Percentiles rank a stretch among this genome's conserved stretches.
These are phyloP conservation scores for Ganaspis brasiliensis DNA, from an alignment of 2,888 invertebrate genomes.

Conservation along the genomic window DNA sequence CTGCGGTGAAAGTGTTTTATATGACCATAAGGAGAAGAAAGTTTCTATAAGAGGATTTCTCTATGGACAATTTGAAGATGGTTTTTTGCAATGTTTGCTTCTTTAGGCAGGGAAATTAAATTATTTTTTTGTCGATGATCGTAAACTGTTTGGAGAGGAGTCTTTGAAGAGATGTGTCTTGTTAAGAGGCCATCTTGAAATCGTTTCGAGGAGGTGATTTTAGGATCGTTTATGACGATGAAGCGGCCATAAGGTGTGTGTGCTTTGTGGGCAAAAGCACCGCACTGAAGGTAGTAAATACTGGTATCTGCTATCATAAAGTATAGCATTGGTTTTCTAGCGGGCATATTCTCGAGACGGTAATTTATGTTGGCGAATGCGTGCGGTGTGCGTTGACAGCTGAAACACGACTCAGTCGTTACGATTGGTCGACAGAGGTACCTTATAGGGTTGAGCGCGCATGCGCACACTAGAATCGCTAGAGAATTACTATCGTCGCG, in stretches of 20 bases:
- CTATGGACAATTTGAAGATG: no score
- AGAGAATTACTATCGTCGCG: conserved; percentile 4
- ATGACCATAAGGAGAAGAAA: no score
- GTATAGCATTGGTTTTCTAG: conserved; percentile 72
- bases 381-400: conserved; percentile 77
- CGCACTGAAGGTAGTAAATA: conserved; percentile 39
- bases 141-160: background rate
- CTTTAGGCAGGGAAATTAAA: background rate
- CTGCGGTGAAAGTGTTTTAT: no score
- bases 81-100: no score
- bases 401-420: conserved; percentile 76
- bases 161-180: conserved; percentile 1
- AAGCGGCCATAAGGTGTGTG: background rate
- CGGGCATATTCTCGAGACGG: conserved; percentile 56
- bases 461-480: conserved; percentile 70
- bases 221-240: conserved; percentile 25
- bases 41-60: no score
- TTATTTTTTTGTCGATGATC: background rate
- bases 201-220: conserved; percentile 12
- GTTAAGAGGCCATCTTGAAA: conserved; percentile 5
- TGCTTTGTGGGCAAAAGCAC: conserved; percentile 17
- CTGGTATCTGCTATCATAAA: conserved; percentile 41
- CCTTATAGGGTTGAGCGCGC: conserved; percentile 78
- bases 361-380: conserved; percentile 78
- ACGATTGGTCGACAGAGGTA: conserved; percentile 75